Percentiles rank a stretch among this genome's conserved stretches.
These are phyloP conservation scores for Notechis scutatus DNA, from an alignment of 2,113 vertebrate genomes.

Conservation along the genomic window DNA sequence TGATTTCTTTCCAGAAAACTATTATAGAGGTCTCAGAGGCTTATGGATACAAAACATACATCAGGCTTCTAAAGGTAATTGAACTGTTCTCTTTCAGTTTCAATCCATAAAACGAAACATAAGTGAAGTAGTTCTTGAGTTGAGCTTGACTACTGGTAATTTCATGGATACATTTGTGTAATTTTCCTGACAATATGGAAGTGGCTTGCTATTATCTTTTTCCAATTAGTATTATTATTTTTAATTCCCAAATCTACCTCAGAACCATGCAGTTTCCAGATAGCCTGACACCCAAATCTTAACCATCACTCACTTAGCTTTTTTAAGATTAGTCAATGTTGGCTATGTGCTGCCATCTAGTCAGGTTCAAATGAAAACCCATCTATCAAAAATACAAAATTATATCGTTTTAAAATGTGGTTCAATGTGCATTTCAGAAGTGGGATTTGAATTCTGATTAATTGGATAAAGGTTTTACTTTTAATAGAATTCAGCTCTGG, in stretches of 20 bases:
- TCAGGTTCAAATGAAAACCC: background rate
- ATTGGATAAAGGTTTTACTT: background rate
- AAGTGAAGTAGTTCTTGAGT: background rate
- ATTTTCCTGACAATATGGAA: background rate
- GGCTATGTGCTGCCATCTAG: background rate
- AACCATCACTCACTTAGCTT: background rate
- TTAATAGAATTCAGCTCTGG: background rate
- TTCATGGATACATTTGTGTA: background rate
- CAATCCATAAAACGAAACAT: background rate
- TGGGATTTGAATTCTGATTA: background rate
- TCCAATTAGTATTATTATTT: background rate
- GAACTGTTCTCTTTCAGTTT: rapidly evolving
- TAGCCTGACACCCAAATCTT: background rate
- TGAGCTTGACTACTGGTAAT: background rate
- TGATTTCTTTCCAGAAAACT: conserved; percentile 73
- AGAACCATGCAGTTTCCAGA: background rate
- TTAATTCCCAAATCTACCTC: background rate
- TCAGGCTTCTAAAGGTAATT: conserved; percentile 82
- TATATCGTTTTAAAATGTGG: background rate
- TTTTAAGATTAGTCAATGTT: background rate
- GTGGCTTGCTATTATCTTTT: background rate
- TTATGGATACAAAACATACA: conserved; percentile 85
- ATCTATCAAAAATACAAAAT: background rate
- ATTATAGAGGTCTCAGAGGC: conserved; percentile 71
- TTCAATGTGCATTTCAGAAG: background rate